phyloP scores from a whole-genome alignment of 2,888 invertebrate genomes.

The Mythimna ferrago region DNA sequence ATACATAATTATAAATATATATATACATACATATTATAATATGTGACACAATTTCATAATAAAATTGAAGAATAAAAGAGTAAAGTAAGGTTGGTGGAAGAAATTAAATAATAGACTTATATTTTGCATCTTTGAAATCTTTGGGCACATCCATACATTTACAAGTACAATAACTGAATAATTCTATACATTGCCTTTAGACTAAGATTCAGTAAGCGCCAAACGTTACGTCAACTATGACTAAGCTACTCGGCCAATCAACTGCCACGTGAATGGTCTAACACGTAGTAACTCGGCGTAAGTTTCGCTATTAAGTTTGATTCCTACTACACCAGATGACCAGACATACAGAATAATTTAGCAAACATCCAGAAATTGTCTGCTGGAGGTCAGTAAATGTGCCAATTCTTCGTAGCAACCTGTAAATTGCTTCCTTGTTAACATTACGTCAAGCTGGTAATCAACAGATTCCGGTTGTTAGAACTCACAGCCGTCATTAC shows the following conservation, averaged over 20 bases:
- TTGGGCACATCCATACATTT: too few relatives aligned
- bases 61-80: too few relatives aligned
- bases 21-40: too few relatives aligned
- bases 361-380: conserved; percentile 14
- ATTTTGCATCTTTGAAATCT: too few relatives aligned
- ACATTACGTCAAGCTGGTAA: conserved; percentile 34
- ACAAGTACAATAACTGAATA: too few relatives aligned
- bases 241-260: not conserved
- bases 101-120: too few relatives aligned
- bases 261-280: not conserved
- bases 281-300: not conserved
- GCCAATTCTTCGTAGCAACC: conserved; percentile 23
- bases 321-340: not conserved
- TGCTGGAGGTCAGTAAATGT: conserved; percentile 29
- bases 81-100: too few relatives aligned
- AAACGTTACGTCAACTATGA: not conserved
- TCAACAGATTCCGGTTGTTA: conserved; percentile 46
- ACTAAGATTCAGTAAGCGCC: not conserved
- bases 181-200: not conserved
- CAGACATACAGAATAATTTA: conserved; percentile 2
- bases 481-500: not conserved
- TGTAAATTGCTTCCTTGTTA: conserved; percentile 52
- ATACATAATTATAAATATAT: too few relatives aligned
- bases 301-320: not conserved
- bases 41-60: too few relatives aligned